Evolutionary conservation across 2,888 invertebrate genomes (phyloP), one percentile per base, ranked within the genome.

Genomic region (Prosopocoilus inquinatus): DNA sequence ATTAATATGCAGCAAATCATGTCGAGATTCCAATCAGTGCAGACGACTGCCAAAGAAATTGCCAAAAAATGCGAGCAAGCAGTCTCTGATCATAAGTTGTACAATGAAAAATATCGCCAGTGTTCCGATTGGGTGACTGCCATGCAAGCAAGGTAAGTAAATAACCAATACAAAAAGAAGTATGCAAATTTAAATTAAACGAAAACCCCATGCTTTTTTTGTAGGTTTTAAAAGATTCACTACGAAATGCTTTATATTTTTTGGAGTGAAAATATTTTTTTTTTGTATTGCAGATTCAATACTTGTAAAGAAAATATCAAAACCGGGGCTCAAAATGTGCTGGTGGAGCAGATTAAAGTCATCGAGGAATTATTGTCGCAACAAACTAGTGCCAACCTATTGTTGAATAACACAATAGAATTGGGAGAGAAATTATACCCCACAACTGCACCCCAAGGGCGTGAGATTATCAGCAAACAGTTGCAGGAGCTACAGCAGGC

Each of bases 31-130:
- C 93, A 94, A 74, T 90, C 94, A 0, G 88, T 94, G 46, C 92
- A 94, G 75, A 86, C 88, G 0, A 94, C 94, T 0, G 88, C 92
- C 1, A 92, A 90, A 78, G 94, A 95, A 76, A 85, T 95, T 32
- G 85, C 94, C 1, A 94, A 94, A 75, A 95, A 94, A 78, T 94
- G 94, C 69, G 94, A 94, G 68, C 91, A 94, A 79, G 89, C 93
- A 4, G 87, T 91, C 0, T 81, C 83, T 50, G 93, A 94, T 70
- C 94, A 95, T 65, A 84, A 85, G 58, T 80, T 83, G 1, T 94
- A 89, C 70, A 84, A 88, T 67, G 90, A 90, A 1, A 93, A 92
- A 66, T 92, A 93, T 70, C 88, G 89, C 53, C 89, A 91, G 70
- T 93, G 91, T 66, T 83, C 86, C 0, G 88, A 91, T 65, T 92